Conservation (phyloP, 2,113 vertebrate species). For the Acanthochromis polyacanthus region DNA sequence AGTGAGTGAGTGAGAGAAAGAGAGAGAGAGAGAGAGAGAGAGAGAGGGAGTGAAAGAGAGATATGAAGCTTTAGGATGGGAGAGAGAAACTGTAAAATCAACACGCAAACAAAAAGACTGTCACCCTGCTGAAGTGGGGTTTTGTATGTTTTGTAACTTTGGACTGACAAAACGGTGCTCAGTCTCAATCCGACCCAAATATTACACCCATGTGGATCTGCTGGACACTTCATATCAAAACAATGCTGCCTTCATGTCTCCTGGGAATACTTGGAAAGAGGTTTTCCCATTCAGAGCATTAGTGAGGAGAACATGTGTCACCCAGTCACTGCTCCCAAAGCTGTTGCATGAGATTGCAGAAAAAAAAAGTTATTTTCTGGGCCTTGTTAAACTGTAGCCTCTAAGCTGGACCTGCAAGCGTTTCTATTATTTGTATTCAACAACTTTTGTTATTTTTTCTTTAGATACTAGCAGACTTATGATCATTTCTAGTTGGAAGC, state of each 20-base stretch:
- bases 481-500: too few relatives aligned
- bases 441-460: too few relatives aligned
- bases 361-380: too few relatives aligned
- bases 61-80: slow-evolving; percentile 27
- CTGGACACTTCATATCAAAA: slow-evolving; percentile 1
- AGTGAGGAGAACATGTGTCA: too few relatives aligned
- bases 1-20: slow-evolving; percentile 74
- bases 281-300: not conserved
- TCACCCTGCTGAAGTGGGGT: slow-evolving; percentile 25
- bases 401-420: too few relatives aligned
- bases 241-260: too few relatives aligned
- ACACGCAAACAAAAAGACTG: slow-evolving; percentile 73
- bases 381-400: too few relatives aligned
- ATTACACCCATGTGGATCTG: not conserved
- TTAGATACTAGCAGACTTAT: too few relatives aligned
- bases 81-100: slow-evolving; percentile 66
- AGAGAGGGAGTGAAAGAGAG: slow-evolving; percentile 15
- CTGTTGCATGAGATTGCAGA: too few relatives aligned
- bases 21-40: slow-evolving; percentile 19
- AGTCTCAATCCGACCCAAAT: not conserved
- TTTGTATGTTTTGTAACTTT: slow-evolving; percentile 20
- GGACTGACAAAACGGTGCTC: not conserved
- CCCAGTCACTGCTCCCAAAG: too few relatives aligned
- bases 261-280: too few relatives aligned
- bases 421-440: too few relatives aligned